phyloP scores from a whole-genome alignment of 1,140 invertebrate genomes.

The Harpegnathos saltator region DNA sequence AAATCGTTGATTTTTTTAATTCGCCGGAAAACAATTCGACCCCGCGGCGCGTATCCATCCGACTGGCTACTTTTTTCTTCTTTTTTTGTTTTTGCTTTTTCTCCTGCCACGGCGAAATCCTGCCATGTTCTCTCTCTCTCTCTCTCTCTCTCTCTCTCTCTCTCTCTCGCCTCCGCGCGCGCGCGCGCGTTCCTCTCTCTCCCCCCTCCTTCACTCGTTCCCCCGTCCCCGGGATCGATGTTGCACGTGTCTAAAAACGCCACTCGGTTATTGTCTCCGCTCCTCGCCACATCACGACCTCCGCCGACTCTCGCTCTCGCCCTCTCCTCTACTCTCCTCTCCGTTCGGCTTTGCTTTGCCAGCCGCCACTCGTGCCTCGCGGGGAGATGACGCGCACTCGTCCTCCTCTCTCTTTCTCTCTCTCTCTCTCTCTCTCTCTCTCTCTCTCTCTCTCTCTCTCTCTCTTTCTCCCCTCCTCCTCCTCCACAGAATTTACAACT shows the following conservation, averaged over 20 bases:
- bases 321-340: background rate
- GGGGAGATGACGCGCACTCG: background rate
- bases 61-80: background rate
- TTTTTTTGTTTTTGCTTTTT: slow-evolving; percentile 18
- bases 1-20: slow-evolving; percentile 62
- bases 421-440: too few species aligned
- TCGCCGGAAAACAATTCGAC: slow-evolving; percentile 54
- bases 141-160: too few species aligned
- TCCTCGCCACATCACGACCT: too few species aligned
- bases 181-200: background rate
- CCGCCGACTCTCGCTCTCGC: background rate
- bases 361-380: slow-evolving; percentile 8
- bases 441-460: too few species aligned
- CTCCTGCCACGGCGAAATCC: background rate
- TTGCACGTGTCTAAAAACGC: slow-evolving; percentile 40
- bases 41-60: slow-evolving; percentile 29
- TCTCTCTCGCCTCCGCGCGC: too few species aligned
- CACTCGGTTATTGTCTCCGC: slow-evolving; percentile 14
- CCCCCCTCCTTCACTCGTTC: background rate
- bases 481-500: slow-evolving; percentile 19
- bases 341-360: background rate
- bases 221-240: slow-evolving; percentile 4
- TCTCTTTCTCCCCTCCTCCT: too few species aligned
- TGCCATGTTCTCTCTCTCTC: background rate
- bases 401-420: too few species aligned